Base-by-base conservation (phyloP, 2,888 invertebrate genomes). In the Itoplectis maculator region DNA sequence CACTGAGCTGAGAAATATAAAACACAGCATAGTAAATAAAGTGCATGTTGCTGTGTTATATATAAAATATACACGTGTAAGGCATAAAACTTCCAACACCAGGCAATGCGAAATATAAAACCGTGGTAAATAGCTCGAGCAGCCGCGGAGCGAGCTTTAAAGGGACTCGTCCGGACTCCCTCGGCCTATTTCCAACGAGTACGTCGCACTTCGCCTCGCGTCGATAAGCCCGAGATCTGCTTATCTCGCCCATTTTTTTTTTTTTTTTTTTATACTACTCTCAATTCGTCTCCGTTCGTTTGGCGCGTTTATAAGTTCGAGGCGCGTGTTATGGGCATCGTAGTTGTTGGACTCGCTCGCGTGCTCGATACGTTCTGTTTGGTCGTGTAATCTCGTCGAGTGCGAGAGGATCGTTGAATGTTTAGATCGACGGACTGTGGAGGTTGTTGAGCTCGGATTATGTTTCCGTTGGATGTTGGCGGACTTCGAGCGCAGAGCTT, bases 311-410 rank as follows among this genome's bases (percentile, higher is more conserved):
- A 54, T 18, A 56, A 54, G 40, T 23, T 20, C 47, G 3, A 15
- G 40, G 2, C 29, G 29, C 35, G 35, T 45, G 40, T 13, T 54
- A 42, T 29, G 45, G 23, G 15, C 49, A n/a, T n/a, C n/a, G n/a
- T 29, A 66, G 49, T 2, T 20, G 51, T 9, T 37, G 18, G 29
- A 54, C 20, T 54, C 65, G 54, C 35, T 75, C 65, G 54, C 65
- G 42, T 75, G 74, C 54, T 75, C 65, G 65, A 75, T 54, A 65
- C 74, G 74, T 75, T 75, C 74, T 75, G 74, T 75, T 75, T 65
- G 54, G 15, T 75, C 54, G 42, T 15, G 51, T 42, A 37, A 42
- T 29, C n/a, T 49, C 13, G 15, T n/a, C 29, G 29, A 7, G 9
- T 54, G 40, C 18, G 20, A 59, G 45, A 6, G 51, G 9, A 42